Conservation (phyloP, 1,140 invertebrate genomes). For the Pissodes strobi region DNA sequence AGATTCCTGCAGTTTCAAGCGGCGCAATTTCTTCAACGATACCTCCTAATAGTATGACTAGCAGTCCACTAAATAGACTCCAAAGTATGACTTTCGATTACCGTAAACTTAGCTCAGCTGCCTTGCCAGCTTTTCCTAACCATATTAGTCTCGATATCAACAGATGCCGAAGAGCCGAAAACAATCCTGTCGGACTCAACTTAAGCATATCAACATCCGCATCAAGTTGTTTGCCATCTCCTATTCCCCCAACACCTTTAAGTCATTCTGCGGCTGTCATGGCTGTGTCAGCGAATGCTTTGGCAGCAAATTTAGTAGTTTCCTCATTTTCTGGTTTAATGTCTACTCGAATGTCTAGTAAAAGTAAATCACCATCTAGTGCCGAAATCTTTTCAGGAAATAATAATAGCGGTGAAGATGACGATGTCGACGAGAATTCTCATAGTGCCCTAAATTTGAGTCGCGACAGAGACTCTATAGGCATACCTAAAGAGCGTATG, state of each 20-base stretch:
- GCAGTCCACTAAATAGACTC: constrained; percentile 74
- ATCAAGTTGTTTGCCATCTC: constrained; percentile 67
- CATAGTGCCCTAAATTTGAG: constrained; percentile 73
- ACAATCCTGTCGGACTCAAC: constrained; percentile 63
- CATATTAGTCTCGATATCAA: constrained; percentile 54
- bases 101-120: constrained; percentile 70
- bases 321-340: constrained; percentile 55
- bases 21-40: constrained; percentile 50
- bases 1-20: constrained; percentile 49
- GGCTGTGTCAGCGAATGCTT: constrained; percentile 56
- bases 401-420: constrained; percentile 61
- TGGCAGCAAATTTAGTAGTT: constrained; percentile 57
- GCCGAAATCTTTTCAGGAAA: constrained; percentile 54
- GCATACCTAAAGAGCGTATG: constrained; percentile 50
- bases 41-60: constrained; percentile 57
- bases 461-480: constrained; percentile 57
- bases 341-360: constrained; percentile 48
- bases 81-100: constrained; percentile 96
- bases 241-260: constrained; percentile 56
- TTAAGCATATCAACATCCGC: constrained; percentile 64
- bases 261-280: constrained; percentile 63
- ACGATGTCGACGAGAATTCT: constrained; percentile 68
- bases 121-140: constrained; percentile 55
- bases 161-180: constrained; percentile 58
- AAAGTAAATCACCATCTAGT: constrained; percentile 55